These are phyloP conservation scores for Ceriagrion tenellum DNA, from an alignment of 2,888 invertebrate genomes.

Conservation along the genomic window DNA sequence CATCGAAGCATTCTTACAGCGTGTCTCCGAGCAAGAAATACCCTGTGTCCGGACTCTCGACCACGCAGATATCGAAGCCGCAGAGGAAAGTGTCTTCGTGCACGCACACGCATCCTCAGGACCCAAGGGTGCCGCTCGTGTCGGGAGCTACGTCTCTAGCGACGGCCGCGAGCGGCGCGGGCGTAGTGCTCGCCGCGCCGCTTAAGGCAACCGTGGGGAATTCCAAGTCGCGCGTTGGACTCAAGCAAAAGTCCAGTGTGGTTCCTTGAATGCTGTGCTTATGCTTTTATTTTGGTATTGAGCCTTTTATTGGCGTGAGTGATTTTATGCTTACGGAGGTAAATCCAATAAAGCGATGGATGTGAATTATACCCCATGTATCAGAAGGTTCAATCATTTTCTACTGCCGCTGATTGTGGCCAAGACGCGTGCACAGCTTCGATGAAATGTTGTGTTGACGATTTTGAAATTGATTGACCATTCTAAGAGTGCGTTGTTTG, in stretches of 20 bases:
- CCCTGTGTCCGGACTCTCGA: conserved; percentile 84
- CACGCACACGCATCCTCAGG: conserved; percentile 71
- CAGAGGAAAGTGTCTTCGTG: conserved; percentile 78
- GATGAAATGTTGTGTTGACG: conserved; percentile 20
- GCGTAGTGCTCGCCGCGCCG: conserved; percentile 42
- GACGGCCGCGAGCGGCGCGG: conserved; percentile 11
- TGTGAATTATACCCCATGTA: not conserved
- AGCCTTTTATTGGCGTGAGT: not conserved
- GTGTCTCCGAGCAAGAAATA: conserved; percentile 77
- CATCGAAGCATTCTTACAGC: conserved; percentile 68
- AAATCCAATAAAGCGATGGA: not conserved
- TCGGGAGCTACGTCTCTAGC: conserved; percentile 30
- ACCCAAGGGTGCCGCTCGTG: conserved; percentile 44
- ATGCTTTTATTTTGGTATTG: not conserved
- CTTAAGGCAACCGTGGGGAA: conserved; percentile 72
- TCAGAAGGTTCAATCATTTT: conserved; percentile 31
- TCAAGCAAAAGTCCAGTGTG: conserved; percentile 57
- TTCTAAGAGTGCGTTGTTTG: conserved; percentile 23
- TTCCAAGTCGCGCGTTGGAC: conserved; percentile 31
- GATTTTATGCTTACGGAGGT: not conserved
- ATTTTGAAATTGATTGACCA: conserved; percentile 21
- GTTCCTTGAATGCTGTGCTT: conserved; percentile 44
- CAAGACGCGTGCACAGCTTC: not conserved
- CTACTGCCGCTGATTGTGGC: not conserved
- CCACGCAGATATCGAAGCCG: conserved; percentile 81